Evolutionary conservation across 1,140 invertebrate genomes (phyloP), one percentile per base, ranked within the genome.

Genomic region (Dinothrombium tinctorium): DNA sequence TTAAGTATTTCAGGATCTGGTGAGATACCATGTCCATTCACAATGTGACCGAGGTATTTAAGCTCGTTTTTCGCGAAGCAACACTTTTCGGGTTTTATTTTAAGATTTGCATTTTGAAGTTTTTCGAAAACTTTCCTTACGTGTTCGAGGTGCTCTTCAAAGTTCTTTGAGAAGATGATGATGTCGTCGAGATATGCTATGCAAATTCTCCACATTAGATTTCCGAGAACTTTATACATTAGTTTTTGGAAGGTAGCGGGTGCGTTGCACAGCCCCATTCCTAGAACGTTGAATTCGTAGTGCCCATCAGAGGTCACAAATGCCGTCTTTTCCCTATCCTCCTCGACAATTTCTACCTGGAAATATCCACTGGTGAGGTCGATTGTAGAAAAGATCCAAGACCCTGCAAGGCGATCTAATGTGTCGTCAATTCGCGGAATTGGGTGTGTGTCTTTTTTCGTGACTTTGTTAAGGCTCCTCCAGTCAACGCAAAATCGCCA

Each of bases 401-500:
- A 28, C 2, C 38, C 40, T 22, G 11, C 14, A 7, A 62, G 20
- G 2, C 14, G 8, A 3, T 28, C 4, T 0, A 45, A 19, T 11
- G 15, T 14, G 11, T 45, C 44, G 15, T 43, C 23, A 12, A 68
- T 61, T 4, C 51, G 32, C 0, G 62, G 65, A 3, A 69, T 42
- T 47, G 68, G 67, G 49, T 59, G 69, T 25, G 46, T 51, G 48
- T 69, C 63, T 38, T 51, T 47, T 0, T 53, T 50, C 0, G 56
- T 65, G 0, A 43, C 49, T 37, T 12, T 7, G 47, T 65, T 63
- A 7, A 65, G 39, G 7, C 36, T 11, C 7, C 64, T 47, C 46
- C 57, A 68, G 47, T 69, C 64, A 0, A 67, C 47, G 51, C 64
- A 65, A 41, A 66, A 63, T 14, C 63, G 38, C 0, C 48, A 45